Evolutionary conservation across 2,797 vertebrate species (phyloP).

Genomic region (Rhynchonycteris naso): DNA sequence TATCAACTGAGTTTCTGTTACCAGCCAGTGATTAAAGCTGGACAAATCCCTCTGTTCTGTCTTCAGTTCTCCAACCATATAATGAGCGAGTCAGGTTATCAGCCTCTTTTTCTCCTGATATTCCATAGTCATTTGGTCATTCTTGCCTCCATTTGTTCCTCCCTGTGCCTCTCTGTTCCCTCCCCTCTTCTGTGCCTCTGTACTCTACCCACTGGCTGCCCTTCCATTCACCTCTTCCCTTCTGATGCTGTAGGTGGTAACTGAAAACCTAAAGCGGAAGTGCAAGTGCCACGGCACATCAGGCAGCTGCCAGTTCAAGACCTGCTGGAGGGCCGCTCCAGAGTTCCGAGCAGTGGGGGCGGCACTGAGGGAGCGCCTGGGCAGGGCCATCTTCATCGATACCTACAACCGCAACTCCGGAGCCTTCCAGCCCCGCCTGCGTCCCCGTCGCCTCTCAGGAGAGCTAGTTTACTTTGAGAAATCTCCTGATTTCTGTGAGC

Average conservation of each 20-base stretch:
- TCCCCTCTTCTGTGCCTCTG: neutral
- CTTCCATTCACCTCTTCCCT: neutral
- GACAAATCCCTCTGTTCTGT: neutral
- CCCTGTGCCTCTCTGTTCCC: neutral
- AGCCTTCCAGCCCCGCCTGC: constrained; percentile 90
- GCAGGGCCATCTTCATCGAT: constrained; percentile 92
- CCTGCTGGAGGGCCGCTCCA: constrained; percentile 95
- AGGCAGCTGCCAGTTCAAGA: constrained; percentile 97
- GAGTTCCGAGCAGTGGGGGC: constrained; percentile 93
- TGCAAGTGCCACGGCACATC: constrained; percentile 96
- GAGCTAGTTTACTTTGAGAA: constrained; percentile 96
- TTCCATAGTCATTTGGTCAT: neutral
- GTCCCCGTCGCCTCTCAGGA: constrained; percentile 89
- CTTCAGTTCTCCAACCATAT: neutral
- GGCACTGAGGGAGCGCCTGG: constrained; percentile 90
- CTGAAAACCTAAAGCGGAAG: constrained; percentile 94
- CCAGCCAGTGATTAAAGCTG: neutral
- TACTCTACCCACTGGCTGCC: neutral
- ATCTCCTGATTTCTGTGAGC: constrained; percentile 95
- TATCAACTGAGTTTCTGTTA: neutral
- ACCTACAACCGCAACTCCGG: constrained; percentile 96
- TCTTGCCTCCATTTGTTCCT: neutral
- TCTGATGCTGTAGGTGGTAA: constrained; percentile 88
- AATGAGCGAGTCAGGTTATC: neutral
- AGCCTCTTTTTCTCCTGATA: neutral